Conservation (phyloP, 1,140 invertebrate genomes). For the Magallana angulata region DNA sequence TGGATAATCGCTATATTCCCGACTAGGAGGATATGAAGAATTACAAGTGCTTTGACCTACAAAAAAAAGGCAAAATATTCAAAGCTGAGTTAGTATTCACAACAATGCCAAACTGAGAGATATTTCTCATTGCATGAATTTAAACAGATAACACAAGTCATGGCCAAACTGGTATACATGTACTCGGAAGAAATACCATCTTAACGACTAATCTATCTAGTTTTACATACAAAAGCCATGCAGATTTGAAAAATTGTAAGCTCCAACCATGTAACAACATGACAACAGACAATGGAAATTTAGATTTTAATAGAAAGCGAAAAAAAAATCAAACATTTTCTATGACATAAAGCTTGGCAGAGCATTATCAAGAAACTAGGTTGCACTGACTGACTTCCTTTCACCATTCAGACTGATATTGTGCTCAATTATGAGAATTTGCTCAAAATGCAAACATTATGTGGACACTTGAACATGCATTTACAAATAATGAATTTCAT, state of each 20-base stretch:
- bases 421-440: not conserved
- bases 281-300: too few relatives aligned
- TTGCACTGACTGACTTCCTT: not conserved
- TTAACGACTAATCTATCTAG: too few relatives aligned
- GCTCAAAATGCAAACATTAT: not conserved
- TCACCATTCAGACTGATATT: not conserved
- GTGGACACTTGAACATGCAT: slow-evolving; percentile 27
- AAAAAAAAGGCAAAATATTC: slow-evolving; percentile 36
- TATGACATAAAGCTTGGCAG: not conserved
- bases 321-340: not conserved
- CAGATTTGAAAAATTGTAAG: too few relatives aligned
- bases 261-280: too few relatives aligned
- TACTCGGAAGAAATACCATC: too few relatives aligned
- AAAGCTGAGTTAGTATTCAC: slow-evolving; percentile 33
- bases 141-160: too few relatives aligned
- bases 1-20: slow-evolving; percentile 19
- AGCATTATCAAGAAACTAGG: not conserved
- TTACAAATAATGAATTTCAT: slow-evolving; percentile 11
- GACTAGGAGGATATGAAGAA: slow-evolving; percentile 25
- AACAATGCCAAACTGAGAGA: slow-evolving; percentile 30
- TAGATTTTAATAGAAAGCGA: too few relatives aligned
- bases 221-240: too few relatives aligned
- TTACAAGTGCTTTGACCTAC: slow-evolving; percentile 34
- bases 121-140: not conserved
- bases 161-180: too few relatives aligned